Evolutionary conservation across 2,888 invertebrate species (phyloP).

Genomic region (Dicranocentrus wangi): DNA sequence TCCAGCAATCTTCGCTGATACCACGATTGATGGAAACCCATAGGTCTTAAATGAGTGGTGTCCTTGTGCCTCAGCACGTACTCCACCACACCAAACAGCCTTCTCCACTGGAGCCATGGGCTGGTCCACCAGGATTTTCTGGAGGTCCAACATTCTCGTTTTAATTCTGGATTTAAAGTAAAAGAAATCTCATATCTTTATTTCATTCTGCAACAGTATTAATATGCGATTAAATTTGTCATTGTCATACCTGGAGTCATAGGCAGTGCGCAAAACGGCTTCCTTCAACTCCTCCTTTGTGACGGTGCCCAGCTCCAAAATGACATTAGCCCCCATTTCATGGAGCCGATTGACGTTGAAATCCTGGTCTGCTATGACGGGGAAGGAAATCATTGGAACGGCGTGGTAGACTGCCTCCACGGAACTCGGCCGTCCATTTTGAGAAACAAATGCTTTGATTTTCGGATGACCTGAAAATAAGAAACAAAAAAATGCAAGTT

Average conservation of each 20-base stretch:
- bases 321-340: conserved; percentile 42
- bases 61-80: conserved; percentile 33
- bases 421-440: conserved; percentile 49
- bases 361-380: conserved; percentile 54
- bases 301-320: conserved; percentile 46
- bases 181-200: background rate
- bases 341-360: conserved; percentile 44
- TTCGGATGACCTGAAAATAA: conserved; percentile 35
- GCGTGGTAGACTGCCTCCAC: conserved; percentile 64
- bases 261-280: conserved; percentile 1
- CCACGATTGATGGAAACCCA: conserved; percentile 26
- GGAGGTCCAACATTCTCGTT: background rate
- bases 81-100: conserved; percentile 51
- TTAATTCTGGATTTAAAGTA: conserved; percentile 7
- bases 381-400: conserved; percentile 49
- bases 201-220: background rate
- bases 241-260: conserved; percentile 18
- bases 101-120: conserved; percentile 41
- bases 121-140: conserved; percentile 19
- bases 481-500: background rate
- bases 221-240: background rate
- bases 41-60: conserved; percentile 11
- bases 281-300: conserved; percentile 15
- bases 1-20: conserved; percentile 34
- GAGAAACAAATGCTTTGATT: conserved; percentile 61